Evolutionary conservation across 2,888 invertebrate genomes (phyloP), one percentile per base, ranked within the genome.

Genomic region (Branchinecta sandiegonensis): DNA sequence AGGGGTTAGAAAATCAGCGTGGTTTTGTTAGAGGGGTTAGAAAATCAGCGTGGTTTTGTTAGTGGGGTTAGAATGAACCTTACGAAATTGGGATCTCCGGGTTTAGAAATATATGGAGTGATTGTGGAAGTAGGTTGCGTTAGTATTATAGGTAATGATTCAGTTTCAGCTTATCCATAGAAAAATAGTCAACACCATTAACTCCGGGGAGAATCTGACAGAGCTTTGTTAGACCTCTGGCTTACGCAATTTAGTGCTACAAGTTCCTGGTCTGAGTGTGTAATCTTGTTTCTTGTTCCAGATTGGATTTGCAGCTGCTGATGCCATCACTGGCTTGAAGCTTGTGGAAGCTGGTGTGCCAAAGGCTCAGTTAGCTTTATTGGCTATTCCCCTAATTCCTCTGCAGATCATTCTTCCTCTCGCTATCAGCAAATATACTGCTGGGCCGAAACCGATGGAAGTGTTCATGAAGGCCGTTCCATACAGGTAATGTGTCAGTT

Each of bases 261-360:
- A 47, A 46, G 66, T 69, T 66, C 65, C 70, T 48, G 11, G 50
- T 66, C 67, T 13, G 17, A 56, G 65, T 37, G 2, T 37, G 37
- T 37, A 37, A 37, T 37, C 37, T 37, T 37, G 8, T 67, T 69
- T 46, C 65, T 67, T 70, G 67, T 70, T 81, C 70, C 76, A 94
- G 92, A 84, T 95, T 73, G 93, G 94, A 5, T 99, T 97, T 80
- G 89, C 94, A 56, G 94, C 96, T 1, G 89, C 92, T 71, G 99
- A 99, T 80, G 89, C 92, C 37, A 91, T 97, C 0, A 92, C 96
- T 23, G 89, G 91, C 3, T 81, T 99, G 71, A 99, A 99, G 79
- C 80, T 99, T 66, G 90, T 97, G 1, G 97, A 96, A 78, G 89
- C 89, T 46, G 99, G 99, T 13, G 90, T 99, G 66, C 94, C 95